Evolutionary conservation across 2,113 vertebrate genomes (phyloP).

Genomic region (Corythaixoides concolor): DNA sequence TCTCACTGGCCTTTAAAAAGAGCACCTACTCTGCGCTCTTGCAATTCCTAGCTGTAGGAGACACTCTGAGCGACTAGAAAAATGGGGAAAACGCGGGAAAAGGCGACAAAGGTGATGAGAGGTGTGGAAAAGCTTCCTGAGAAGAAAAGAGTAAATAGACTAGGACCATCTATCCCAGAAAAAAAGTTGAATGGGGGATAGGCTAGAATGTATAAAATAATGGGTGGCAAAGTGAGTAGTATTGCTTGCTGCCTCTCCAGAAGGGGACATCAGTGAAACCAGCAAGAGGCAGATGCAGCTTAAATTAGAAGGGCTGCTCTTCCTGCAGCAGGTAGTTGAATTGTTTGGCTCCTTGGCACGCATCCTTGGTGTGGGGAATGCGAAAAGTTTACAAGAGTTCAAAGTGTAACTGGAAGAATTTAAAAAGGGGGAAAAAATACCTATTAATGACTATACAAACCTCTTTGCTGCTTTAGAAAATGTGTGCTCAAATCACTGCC

Average conservation of each 20-base stretch:
- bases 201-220: neutral
- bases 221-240: neutral
- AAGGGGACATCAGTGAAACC: neutral
- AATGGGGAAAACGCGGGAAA: neutral
- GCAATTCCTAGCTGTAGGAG: neutral
- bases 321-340: neutral
- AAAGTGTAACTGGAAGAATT: neutral
- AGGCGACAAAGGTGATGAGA: neutral
- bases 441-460: neutral
- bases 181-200: neutral
- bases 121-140: neutral
- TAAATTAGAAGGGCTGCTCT: neutral
- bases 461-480: neutral
- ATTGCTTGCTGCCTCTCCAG: neutral
- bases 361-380: neutral
- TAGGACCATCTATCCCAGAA: neutral
- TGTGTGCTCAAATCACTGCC: neutral
- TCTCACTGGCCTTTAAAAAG: neutral
- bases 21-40: neutral
- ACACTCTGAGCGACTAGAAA: neutral
- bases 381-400: neutral
- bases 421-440: neutral
- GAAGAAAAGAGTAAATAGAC: neutral
- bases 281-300: neutral
- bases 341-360: neutral